Evolutionary conservation across 2,888 invertebrate species (phyloP), one percentile per base, ranked within the genome.

Genomic region (Patella depressa): DNA sequence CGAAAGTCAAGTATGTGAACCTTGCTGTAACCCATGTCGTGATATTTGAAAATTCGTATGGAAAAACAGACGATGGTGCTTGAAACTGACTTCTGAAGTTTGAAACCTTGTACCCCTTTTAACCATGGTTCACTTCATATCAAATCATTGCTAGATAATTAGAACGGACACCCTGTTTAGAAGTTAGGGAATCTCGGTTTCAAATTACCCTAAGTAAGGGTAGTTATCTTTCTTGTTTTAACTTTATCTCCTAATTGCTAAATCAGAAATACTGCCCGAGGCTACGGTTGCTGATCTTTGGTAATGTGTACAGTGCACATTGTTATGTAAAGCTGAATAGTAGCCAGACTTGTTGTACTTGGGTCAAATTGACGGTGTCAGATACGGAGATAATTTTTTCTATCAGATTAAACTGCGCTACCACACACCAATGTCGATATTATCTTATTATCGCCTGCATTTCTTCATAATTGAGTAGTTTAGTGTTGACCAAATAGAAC

Each of bases 101-200:
- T 45, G 45, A 45, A 45, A 45, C 7, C 45, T 9, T 45, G 45
- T 45, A 9, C 45, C 45, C 45, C 45, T 45, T 45, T 45, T 45
- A 45, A 45, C 24, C 65, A 65, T 14, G 65, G 65, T 19, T 24
- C 19, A 14, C 65, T 65, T 65, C 12, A 19, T 24, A 24, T 65
- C 65, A 65, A 65, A 65, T 65, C 65, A 65, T 65, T 65, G 65
- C 19, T 3, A 65, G 65, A 19, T 65, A 65, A 65, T 65, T 65
- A 65, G 24, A 65, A 24, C 11, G 19, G 19, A 65, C 19, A 24
- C 24, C 24, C 65, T 65, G 65, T 24, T 65, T 65, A 65, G 24
- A 65, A 65, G 19, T 65, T 24, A 24, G 19, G 19, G 24, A 65
- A 65, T 65, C 15, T 65, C 19, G 3, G 65, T 9, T 19, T 65